phyloP scores from a whole-genome alignment of 2,797 vertebrate species.

The Pogoniulus pusillus region DNA sequence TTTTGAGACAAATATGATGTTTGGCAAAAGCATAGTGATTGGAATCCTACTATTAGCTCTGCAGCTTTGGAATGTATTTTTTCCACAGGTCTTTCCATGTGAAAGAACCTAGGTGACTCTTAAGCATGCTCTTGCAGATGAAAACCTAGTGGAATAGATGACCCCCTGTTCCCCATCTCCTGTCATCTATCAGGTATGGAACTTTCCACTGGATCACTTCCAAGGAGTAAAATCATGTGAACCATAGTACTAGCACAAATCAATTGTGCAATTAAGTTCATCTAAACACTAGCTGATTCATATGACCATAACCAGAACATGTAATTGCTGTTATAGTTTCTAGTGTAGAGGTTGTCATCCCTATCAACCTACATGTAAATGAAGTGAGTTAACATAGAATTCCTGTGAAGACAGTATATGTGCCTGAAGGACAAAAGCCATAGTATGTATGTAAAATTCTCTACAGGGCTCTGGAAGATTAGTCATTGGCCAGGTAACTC shows the following conservation, averaged over 20 bases:
- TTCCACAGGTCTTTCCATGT: not conserved
- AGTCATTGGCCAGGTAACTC: too few relatives aligned
- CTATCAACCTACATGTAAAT: not conserved
- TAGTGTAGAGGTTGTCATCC: not conserved
- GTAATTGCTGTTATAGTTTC: not conserved
- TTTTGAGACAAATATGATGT: not conserved
- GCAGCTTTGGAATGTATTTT: not conserved
- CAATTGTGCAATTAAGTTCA: not conserved
- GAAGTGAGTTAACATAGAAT: not conserved
- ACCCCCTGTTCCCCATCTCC: not conserved
- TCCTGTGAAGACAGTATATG: not conserved
- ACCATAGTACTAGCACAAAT: not conserved
- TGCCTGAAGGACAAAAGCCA: not conserved
- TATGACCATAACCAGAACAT: not conserved
- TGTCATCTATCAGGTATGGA: not conserved
- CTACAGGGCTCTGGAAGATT: too few relatives aligned
- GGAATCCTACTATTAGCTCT: not conserved
- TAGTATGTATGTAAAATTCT: too few relatives aligned
- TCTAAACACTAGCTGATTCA: not conserved
- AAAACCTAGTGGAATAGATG: not conserved
- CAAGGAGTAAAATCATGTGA: not conserved
- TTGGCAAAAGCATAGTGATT: not conserved
- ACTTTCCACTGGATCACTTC: not conserved
- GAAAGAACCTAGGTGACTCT: not conserved
- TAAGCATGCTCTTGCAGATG: not conserved